These are phyloP conservation scores for Gadopsis bispinosus DNA, from an alignment of 2,797 vertebrate species.

Conservation along the genomic window DNA sequence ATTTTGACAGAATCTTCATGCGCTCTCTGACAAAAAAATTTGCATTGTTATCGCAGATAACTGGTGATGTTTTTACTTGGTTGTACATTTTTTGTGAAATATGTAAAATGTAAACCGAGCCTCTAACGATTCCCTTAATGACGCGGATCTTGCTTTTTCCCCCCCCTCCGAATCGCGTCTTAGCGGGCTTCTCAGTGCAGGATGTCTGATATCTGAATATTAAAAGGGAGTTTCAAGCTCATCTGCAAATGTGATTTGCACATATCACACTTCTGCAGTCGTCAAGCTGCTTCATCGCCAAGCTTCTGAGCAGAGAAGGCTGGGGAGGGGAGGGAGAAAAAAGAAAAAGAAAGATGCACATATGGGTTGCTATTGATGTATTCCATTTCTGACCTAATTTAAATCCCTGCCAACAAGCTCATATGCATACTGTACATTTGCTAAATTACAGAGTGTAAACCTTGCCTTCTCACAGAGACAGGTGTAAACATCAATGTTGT, in stretches of 20 bases:
- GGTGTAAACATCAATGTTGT: conserved; percentile 88
- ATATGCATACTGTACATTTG: conserved; percentile 90
- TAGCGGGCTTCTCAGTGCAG: conserved; percentile 83
- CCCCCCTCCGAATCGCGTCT: conserved; percentile 81
- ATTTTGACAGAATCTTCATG: conserved; percentile 84
- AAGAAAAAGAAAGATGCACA: conserved; percentile 82
- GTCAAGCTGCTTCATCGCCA: conserved; percentile 86
- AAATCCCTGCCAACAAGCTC: conserved; percentile 88
- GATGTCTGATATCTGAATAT: conserved; percentile 89
- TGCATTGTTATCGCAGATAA: conserved; percentile 87
- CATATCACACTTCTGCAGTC: conserved; percentile 88
- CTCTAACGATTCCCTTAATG: conserved; percentile 85
- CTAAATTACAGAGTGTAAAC: conserved; percentile 86
- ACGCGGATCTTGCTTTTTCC: conserved; percentile 80
- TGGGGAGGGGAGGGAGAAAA: conserved; percentile 67
- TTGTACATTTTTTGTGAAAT: conserved; percentile 85
- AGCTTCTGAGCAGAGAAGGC: conserved; percentile 85
- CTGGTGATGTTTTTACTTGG: conserved; percentile 85
- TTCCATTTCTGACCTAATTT: conserved; percentile 90
- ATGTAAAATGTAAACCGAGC: conserved; percentile 86
- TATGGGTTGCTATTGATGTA: conserved; percentile 89
- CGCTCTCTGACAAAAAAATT: conserved; percentile 81
- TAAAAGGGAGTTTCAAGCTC: conserved; percentile 90
- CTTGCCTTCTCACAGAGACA: conserved; percentile 81
- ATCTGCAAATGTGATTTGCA: conserved; percentile 91